A percentile compares a stretch with the other conserved stretches of the same genome.
Evolutionary conservation across 2,888 invertebrate species (phyloP).

Genomic region (Drosophila histrio): DNA sequence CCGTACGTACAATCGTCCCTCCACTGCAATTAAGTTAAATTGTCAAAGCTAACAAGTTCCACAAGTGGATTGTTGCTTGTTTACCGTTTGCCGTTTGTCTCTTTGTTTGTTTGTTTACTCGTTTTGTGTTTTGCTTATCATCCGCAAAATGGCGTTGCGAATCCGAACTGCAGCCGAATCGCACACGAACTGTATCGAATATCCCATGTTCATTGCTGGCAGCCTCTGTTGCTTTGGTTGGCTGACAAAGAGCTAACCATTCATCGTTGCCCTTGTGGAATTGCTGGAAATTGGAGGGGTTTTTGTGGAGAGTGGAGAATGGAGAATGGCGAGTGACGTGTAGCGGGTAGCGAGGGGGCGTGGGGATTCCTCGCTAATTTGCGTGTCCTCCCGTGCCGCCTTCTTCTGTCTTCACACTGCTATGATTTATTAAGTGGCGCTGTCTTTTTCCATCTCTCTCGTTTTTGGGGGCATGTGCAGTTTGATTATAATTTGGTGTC

Average conservation of each 20-base stretch:
- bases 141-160: conserved; percentile 48
- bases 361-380: conserved; percentile 55
- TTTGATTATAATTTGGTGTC: conserved; percentile 69
- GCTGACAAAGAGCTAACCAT: conserved; percentile 70
- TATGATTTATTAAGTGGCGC: conserved; percentile 76
- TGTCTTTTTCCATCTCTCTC: conserved; percentile 39
- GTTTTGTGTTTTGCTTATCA: conserved; percentile 45
- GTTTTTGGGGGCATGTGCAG: conserved; percentile 37
- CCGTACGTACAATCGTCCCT: conserved; percentile 13
- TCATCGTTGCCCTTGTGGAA: conserved; percentile 52
- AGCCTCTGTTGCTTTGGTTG: conserved; percentile 38
- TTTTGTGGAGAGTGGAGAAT: neutral
- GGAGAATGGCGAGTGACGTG: neutral
- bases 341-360: neutral
- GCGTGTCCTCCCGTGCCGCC: conserved; percentile 1
- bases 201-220: conserved; percentile 14
- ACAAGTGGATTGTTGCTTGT: conserved; percentile 65
- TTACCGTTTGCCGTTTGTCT: conserved; percentile 21
- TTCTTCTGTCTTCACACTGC: conserved; percentile 30
- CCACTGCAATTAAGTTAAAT: conserved; percentile 75
- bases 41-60: conserved; percentile 74
- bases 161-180: conserved; percentile 38
- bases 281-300: neutral
- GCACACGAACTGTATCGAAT: conserved; percentile 23
- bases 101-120: conserved; percentile 38